Evolutionary conservation across 2,888 invertebrate species (phyloP), one percentile per base, ranked within the genome.

Genomic region (Hyles lineata): DNA sequence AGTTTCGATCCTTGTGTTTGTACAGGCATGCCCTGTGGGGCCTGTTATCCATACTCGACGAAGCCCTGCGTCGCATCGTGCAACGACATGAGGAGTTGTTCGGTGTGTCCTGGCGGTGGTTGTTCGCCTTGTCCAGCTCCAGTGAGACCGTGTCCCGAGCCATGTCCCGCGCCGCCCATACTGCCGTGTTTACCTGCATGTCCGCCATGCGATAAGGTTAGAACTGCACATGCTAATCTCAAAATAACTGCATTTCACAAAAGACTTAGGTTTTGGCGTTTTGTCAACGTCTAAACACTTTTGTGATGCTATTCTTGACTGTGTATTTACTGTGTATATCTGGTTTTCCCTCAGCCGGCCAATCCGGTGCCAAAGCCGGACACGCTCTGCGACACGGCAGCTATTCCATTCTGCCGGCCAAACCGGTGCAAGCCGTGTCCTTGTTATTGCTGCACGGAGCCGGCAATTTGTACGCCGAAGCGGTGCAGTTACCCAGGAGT

Each of bases 341-440:
- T 74, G 70, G 32, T 50, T 62, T 50, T 63, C 63, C 62, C 82
- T 19, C 82, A 90, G 91, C 90, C 91, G 9, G 69, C 74, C 17
- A 86, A 79, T 17, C 86, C 83, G 6, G 83, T 89, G 2, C 86
- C 90, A 79, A 80, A 84, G 77, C 87, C 89, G 2, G 63, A 67
- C 1, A 83, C 82, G 1, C 43, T 90, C 11, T 88, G 87, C 70
- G 89, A 92, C 29, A 86, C 89, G 74, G 90, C 90, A 78, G 95
- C 92, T 75, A 95, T 95, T 80, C 96, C 91, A 75, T 93, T 88
- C 90, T 95, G 94, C 89, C 92, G 90, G 76, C 93, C 94, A 1
- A 92, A 92, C 78, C 89, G 95, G 76, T 95, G 95, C 83, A 95
- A 94, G 85, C 95, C 95, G 2, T 95, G 95, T 79, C 92, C 95